Conservation (phyloP, 2,113 vertebrate species). For the Pomatorhinus ruficollis region DNA sequence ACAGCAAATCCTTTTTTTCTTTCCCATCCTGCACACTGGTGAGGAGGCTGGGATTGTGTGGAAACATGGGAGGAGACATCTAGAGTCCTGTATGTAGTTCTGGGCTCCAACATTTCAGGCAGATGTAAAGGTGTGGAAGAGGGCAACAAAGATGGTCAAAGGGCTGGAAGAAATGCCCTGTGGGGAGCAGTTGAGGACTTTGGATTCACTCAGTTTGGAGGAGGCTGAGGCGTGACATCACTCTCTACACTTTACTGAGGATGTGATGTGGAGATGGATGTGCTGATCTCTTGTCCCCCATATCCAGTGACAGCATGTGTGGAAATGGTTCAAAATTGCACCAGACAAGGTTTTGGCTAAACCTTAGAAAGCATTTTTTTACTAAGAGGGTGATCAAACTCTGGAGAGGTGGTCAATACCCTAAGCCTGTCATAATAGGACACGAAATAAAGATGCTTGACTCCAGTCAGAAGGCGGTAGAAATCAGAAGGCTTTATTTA, state of each 20-base stretch:
- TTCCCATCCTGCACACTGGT: not conserved
- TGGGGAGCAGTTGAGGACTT: not conserved
- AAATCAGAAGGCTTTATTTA: too few relatives aligned
- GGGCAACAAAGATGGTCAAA: not conserved
- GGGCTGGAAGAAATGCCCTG: not conserved
- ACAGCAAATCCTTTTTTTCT: not conserved
- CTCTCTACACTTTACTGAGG: not conserved
- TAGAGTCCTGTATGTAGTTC: not conserved
- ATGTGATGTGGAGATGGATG: fast-evolving
- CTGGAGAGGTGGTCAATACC: fast-evolving
- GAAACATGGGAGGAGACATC: fast-evolving
- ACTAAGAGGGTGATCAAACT: not conserved
- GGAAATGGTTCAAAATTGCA: not conserved
- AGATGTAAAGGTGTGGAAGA: not conserved
- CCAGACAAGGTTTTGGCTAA: not conserved
- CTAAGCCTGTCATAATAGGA: too few relatives aligned
- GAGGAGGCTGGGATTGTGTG: not conserved
- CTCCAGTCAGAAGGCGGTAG: too few relatives aligned
- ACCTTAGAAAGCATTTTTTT: not conserved
- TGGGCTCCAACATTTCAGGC: not conserved
- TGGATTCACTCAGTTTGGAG: not conserved
- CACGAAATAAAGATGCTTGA: too few relatives aligned
- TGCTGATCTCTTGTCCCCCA: not conserved
- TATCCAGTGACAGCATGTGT: not conserved
- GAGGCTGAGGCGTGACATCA: fast-evolving